Evolutionary conservation across 1,140 invertebrate species (phyloP).

Genomic region (Wasmannia auropunctata): DNA sequence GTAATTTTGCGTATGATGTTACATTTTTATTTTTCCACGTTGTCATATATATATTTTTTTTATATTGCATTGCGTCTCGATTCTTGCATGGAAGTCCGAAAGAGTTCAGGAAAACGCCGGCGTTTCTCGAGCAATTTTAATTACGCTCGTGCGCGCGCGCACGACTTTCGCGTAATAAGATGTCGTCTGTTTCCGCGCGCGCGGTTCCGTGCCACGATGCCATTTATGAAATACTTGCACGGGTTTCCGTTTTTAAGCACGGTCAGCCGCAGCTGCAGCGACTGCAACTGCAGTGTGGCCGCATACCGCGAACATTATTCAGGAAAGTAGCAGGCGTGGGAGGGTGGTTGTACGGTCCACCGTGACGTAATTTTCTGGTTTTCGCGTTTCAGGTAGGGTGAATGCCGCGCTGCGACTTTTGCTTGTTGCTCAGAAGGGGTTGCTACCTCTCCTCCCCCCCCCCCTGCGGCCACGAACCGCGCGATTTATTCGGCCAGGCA

Average conservation of each 20-base stretch:
- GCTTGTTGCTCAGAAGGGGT: conserved; percentile 45
- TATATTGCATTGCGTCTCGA: background rate
- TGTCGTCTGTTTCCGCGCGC: conserved; percentile 36
- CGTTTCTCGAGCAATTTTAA: conserved; percentile 48
- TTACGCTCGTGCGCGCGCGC: conserved; percentile 30
- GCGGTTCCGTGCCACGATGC: conserved; percentile 20
- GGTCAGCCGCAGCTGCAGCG: conserved; percentile 57
- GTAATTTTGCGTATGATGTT: background rate
- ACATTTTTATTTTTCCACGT: background rate
- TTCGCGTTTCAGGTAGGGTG: conserved; percentile 64
- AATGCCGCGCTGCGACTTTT: conserved; percentile 6
- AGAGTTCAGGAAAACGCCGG: conserved; percentile 24
- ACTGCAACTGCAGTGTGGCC: conserved; percentile 74
- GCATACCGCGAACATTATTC: conserved; percentile 78
- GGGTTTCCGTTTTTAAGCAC: conserved; percentile 61
- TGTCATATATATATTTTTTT: too few relatives aligned
- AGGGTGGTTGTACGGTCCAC: conserved; percentile 31
- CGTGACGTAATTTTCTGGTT: conserved; percentile 79
- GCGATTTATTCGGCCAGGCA: conserved; percentile 36
- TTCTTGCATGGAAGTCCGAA: background rate
- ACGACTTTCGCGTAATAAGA: conserved; percentile 47
- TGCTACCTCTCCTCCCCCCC: background rate
- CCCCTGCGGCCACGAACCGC: conserved; percentile 21
- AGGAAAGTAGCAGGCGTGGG: conserved; percentile 63
- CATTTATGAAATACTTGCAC: conserved; percentile 60